Base-by-base conservation (phyloP, 2,888 invertebrate species). In the Macrosiphum euphorbiae region DNA sequence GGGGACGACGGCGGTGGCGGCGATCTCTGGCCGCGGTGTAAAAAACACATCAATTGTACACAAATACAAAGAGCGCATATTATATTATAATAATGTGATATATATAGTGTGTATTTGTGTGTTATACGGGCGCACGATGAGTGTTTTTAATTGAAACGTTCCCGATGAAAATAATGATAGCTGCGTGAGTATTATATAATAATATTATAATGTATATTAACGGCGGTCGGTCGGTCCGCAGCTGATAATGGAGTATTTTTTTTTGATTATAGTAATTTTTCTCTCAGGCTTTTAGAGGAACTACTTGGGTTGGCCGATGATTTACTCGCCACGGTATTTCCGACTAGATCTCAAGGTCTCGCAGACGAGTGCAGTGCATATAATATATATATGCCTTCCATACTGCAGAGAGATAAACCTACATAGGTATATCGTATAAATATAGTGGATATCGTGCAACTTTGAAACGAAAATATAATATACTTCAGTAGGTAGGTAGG, bases 11-110 rank as follows among this genome's bases (percentile, higher is more conserved):
- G 41, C 28, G 24, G 10, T 26, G 61, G 2, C n/a, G 28, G n/a
- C 28, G 58, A 58, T 58, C 58, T 58, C 35, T 26, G 26, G 44
- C 16, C 28, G 58, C 41, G 20, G n/a, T 10, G 61, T 50, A 84
- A 90, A 88, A 90, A 91, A 91, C 35, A 52, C 91, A 50, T 90
- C 90, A 90, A 78, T 90, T 90, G 61, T n/a, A 26, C 78, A 35
- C 78, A 78, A 78, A 41, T 35, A 35, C 35, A 20, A 78, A 7
- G 20, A 8, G 35, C 20, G 35, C 78, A 78, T 78, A 35, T 35
- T 35, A 78, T 35, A 78, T 20, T 35, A 78, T 78, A 78, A 78
- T 7, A 78, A 35, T 78, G 20, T 20, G 20, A 35, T 61, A 28
- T 61, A 28, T 61, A 3, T 28, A 28, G 35, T n/a, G 5, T 67